Conservation (phyloP, 2,888 invertebrate species). For the Phyllotreta striolata region DNA sequence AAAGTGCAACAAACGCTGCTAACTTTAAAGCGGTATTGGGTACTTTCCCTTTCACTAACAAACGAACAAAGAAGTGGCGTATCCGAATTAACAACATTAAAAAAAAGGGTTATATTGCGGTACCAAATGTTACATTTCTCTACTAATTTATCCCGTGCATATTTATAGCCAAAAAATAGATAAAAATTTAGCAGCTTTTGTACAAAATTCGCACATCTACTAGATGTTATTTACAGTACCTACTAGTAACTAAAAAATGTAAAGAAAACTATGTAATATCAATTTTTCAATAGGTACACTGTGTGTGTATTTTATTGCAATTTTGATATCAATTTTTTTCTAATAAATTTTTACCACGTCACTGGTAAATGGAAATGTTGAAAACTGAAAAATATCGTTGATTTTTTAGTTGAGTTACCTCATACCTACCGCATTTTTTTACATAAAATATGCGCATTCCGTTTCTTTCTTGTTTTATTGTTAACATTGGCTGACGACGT, state of each 20-base stretch:
- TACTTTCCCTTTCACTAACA: constrained; percentile 49
- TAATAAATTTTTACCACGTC: not conserved
- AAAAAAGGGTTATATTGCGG: too few relatives aligned
- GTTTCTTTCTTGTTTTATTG: constrained; percentile 25
- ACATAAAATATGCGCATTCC: constrained; percentile 22
- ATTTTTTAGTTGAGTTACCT: constrained; percentile 26
- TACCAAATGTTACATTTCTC: too few relatives aligned
- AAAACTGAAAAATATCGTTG: constrained; percentile 28
- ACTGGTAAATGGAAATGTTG: constrained; percentile 13
- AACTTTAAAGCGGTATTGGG: constrained; percentile 44
- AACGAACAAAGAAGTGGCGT: constrained; percentile 27
- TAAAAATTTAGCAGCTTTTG: too few relatives aligned
- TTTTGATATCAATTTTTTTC: too few relatives aligned
- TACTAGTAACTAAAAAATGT: too few relatives aligned
- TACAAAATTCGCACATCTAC: too few relatives aligned
- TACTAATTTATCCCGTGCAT: too few relatives aligned
- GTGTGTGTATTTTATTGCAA: too few relatives aligned
- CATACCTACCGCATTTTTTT: constrained; percentile 36
- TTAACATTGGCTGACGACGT: not conserved
- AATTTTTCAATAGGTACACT: too few relatives aligned
- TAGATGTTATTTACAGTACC: too few relatives aligned
- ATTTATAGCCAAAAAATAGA: too few relatives aligned
- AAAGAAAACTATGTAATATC: too few relatives aligned
- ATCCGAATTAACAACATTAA: not conserved
- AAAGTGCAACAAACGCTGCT: constrained; percentile 44